Conservation (phyloP, 2,797 vertebrate genomes). For the Peromyscus attwateri region DNA sequence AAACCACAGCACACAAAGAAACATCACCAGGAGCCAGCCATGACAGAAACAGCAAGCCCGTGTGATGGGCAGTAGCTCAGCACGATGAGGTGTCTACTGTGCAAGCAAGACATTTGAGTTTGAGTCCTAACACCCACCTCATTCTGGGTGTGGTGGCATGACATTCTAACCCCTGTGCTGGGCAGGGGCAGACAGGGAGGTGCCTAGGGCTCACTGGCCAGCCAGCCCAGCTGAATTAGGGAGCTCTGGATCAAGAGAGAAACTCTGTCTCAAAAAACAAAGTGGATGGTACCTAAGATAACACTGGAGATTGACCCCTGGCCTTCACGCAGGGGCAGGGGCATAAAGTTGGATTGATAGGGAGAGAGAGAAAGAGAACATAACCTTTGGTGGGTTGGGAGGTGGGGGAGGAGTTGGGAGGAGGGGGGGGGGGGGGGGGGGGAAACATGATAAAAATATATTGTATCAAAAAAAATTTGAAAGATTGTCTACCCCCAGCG, state of each 20-base stretch:
- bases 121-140: background rate
- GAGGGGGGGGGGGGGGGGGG: no score
- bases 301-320: background rate
- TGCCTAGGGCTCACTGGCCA: background rate
- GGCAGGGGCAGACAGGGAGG: background rate
- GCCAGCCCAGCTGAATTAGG: background rate
- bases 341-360: background rate
- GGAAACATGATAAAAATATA: background rate
- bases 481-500: background rate
- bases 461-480: background rate
- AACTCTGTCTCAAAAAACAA: background rate
- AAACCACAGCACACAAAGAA: background rate
- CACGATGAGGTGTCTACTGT: background rate
- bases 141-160: no score
- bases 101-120: background rate
- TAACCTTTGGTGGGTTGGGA: background rate
- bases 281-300: background rate
- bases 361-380: no score
- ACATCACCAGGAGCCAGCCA: accelerated
- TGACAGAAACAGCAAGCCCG: background rate
- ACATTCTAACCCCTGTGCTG: background rate
- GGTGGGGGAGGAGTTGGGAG: background rate
- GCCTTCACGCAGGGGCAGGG: background rate
- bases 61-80: no score
- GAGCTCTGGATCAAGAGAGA: background rate